These are phyloP conservation scores for Tortrix viridana DNA, from an alignment of 2,888 invertebrate species.

Conservation along the genomic window DNA sequence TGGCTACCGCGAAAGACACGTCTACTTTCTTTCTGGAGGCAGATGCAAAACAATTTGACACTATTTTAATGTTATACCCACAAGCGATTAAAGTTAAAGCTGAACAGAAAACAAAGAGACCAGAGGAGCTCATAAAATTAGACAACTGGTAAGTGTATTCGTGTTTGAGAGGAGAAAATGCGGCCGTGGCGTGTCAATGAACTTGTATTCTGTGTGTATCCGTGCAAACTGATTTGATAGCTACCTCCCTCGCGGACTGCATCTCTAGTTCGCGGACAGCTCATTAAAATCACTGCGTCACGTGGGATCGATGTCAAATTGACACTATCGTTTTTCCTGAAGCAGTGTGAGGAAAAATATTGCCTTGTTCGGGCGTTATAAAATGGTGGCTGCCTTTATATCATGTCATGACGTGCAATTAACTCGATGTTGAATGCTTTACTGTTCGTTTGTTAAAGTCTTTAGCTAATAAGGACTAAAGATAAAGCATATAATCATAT, in stretches of 20 bases:
- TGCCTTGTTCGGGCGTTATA: slow-evolving; percentile 82
- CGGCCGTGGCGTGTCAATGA: slow-evolving; percentile 86
- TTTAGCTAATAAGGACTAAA: slow-evolving; percentile 55
- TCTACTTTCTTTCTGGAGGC: slow-evolving; percentile 97
- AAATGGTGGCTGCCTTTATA: slow-evolving; percentile 82
- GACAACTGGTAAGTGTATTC: slow-evolving; percentile 95
- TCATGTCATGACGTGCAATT: slow-evolving; percentile 69
- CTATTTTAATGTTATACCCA: slow-evolving; percentile 95
- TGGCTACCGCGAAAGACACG: slow-evolving; percentile 95
- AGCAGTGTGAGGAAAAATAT: slow-evolving; percentile 82
- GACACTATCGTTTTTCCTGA: slow-evolving; percentile 83
- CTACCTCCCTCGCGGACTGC: slow-evolving; percentile 87
- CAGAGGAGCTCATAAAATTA: slow-evolving; percentile 96
- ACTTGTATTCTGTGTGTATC: slow-evolving; percentile 85
- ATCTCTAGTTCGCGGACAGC: slow-evolving; percentile 86
- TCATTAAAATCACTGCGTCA: slow-evolving; percentile 89
- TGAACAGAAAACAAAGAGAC: slow-evolving; percentile 95
- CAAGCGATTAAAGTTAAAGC: slow-evolving; percentile 96
- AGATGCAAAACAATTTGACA: slow-evolving; percentile 93
- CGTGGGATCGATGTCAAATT: slow-evolving; percentile 89
- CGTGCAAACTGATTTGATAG: slow-evolving; percentile 86
- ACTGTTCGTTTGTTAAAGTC: slow-evolving; percentile 51
- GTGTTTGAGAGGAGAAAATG: slow-evolving; percentile 83
- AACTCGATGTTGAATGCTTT: slow-evolving; percentile 57
- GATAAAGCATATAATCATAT: slow-evolving; percentile 52